A percentile compares a stretch with the other conserved stretches of the same genome.
Evolutionary conservation across 2,113 vertebrate genomes (phyloP).

Genomic region (Oncorhynchus tshawytscha): DNA sequence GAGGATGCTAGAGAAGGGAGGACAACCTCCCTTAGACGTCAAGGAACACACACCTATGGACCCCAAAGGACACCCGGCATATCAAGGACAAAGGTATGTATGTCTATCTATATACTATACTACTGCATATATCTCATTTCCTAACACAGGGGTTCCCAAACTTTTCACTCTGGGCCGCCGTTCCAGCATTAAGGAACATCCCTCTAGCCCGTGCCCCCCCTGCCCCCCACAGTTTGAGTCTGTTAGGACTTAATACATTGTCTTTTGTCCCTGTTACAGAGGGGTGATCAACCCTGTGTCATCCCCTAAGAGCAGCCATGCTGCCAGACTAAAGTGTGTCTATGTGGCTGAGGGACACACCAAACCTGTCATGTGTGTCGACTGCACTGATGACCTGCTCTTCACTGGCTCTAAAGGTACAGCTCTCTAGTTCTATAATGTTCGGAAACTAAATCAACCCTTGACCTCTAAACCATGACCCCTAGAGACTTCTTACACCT

Average conservation of each 20-base stretch:
- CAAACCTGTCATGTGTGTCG: slow-evolving; percentile 92
- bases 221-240: too few relatives aligned
- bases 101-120: too few relatives aligned
- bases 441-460: too few relatives aligned
- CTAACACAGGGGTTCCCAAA: background rate
- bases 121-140: too few relatives aligned
- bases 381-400: slow-evolving; percentile 94
- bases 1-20: slow-evolving; percentile 52
- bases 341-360: slow-evolving; percentile 91
- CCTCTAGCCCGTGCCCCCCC: too few relatives aligned
- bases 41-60: slow-evolving; percentile 22
- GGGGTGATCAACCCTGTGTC: slow-evolving; percentile 89
- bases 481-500: too few relatives aligned
- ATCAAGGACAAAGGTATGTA: slow-evolving; percentile 59
- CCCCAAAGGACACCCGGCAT: slow-evolving; percentile 23
- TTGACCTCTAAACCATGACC: too few relatives aligned
- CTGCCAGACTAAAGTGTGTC: slow-evolving; percentile 80
- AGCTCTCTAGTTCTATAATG: background rate
- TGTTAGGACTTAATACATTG: background rate
- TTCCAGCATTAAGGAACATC: too few relatives aligned
- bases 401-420: slow-evolving; percentile 98
- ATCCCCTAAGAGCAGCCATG: slow-evolving; percentile 69
- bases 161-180: too few relatives aligned
- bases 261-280: slow-evolving; percentile 60
- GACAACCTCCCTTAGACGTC: background rate